phyloP scores from a whole-genome alignment of 2,888 invertebrate species.

The Drosophila pullipes region DNA sequence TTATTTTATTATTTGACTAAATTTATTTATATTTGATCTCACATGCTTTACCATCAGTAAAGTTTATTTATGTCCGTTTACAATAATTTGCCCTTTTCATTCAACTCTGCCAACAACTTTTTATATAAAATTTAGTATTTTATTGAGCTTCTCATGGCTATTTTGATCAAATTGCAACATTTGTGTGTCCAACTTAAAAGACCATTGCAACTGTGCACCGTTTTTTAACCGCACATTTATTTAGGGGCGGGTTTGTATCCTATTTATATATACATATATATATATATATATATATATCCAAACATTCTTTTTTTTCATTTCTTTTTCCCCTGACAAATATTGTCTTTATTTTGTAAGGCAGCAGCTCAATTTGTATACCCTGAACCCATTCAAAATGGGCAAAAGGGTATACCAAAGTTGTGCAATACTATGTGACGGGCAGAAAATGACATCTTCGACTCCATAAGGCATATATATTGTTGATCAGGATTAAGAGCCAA shows the following conservation, averaged over 20 bases:
- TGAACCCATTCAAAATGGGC: neutral
- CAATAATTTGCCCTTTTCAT: neutral
- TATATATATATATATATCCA: too few species aligned
- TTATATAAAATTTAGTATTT: neutral
- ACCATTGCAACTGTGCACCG: neutral
- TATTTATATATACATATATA: neutral
- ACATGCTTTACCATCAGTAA: neutral
- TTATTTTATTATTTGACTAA: neutral
- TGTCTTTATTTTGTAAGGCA: slow-evolving; percentile 55
- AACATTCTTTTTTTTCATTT: slow-evolving; percentile 2
- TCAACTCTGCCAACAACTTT: neutral
- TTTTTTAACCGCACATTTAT: neutral
- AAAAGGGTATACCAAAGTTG: neutral
- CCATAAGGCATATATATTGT: neutral
- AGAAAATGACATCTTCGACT: neutral
- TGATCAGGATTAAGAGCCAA: neutral
- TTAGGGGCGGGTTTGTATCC: slow-evolving; percentile 1
- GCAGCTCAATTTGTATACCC: slow-evolving; percentile 48
- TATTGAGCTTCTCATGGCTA: neutral
- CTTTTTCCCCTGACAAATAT: slow-evolving; percentile 58
- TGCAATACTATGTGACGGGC: neutral
- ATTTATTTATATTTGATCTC: neutral
- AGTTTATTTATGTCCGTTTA: neutral
- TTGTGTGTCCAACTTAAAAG: neutral
- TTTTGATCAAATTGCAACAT: neutral